phyloP scores from a whole-genome alignment of 1,140 invertebrate genomes.

The Phocides pigmalion region DNA sequence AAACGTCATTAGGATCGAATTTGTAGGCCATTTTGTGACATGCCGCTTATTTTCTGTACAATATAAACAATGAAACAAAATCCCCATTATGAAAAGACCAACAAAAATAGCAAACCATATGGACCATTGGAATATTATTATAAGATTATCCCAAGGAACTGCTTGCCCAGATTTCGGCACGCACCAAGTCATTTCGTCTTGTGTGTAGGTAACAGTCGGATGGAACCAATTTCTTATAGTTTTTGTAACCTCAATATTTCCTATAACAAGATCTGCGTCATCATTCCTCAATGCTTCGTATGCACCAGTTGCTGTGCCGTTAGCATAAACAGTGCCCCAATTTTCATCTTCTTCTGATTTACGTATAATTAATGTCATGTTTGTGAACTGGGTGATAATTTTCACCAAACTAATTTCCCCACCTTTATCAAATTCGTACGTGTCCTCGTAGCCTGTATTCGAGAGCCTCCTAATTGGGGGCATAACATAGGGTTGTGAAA shows the following conservation, averaged over 20 bases:
- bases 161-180: conserved; percentile 69
- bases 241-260: conserved; percentile 78
- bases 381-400: conserved; percentile 75
- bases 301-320: conserved; percentile 68
- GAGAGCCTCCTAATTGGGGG: conserved; percentile 60
- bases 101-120: conserved; percentile 74
- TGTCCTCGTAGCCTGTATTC: conserved; percentile 61
- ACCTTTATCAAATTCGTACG: conserved; percentile 74
- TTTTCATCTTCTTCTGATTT: conserved; percentile 71
- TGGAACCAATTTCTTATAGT: conserved; percentile 75
- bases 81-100: conserved; percentile 65
- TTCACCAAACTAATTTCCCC: conserved; percentile 79
- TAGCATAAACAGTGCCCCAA: conserved; percentile 65
- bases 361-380: conserved; percentile 72
- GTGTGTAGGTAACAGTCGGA: conserved; percentile 75
- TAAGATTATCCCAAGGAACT: conserved; percentile 75
- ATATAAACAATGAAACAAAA: conserved; percentile 73
- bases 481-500: conserved; percentile 80
- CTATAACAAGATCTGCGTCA: conserved; percentile 71
- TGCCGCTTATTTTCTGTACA: conserved; percentile 62
- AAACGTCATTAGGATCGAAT: conserved; percentile 78
- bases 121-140: conserved; percentile 79
- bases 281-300: conserved; percentile 66
- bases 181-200: conserved; percentile 82
- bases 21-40: conserved; percentile 75